Conservation (phyloP, 2,113 vertebrate species). For the Diadophis punctatus region DNA sequence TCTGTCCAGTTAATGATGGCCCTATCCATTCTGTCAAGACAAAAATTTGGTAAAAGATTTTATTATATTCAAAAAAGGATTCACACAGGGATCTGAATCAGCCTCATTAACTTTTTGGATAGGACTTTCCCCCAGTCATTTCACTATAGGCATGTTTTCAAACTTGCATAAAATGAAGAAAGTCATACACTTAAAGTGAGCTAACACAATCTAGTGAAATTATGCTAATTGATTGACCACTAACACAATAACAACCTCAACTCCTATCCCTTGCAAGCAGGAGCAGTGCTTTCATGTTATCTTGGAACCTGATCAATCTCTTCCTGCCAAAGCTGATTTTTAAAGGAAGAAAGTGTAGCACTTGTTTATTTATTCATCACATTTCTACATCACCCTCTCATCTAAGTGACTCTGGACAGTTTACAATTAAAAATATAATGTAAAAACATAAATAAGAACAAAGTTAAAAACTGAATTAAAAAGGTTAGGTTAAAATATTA, state of each 20-base stretch:
- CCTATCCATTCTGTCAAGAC: neutral
- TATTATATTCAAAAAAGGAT: neutral
- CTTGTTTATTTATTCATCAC: neutral
- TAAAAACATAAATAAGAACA: neutral
- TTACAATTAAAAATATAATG: neutral
- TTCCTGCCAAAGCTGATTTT: neutral
- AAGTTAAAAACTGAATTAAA: neutral
- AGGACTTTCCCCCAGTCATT: neutral
- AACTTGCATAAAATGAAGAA: neutral
- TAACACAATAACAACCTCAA: neutral
- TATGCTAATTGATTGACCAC: neutral
- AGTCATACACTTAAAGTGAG: neutral
- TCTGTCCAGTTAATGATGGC: neutral
- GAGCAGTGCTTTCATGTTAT: neutral
- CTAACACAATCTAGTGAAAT: neutral
- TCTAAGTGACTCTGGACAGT: neutral
- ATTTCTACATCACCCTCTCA: neutral
- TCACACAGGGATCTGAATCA: neutral
- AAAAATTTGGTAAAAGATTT: neutral
- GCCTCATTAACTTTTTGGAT: neutral
- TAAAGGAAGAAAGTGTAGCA: neutral
- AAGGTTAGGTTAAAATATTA: neutral
- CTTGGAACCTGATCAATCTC: neutral
- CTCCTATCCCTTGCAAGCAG: neutral
- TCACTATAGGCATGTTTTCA: neutral